These are phyloP conservation scores for Iguana delicatissima DNA, from an alignment of 2,797 vertebrate species.

Conservation along the genomic window DNA sequence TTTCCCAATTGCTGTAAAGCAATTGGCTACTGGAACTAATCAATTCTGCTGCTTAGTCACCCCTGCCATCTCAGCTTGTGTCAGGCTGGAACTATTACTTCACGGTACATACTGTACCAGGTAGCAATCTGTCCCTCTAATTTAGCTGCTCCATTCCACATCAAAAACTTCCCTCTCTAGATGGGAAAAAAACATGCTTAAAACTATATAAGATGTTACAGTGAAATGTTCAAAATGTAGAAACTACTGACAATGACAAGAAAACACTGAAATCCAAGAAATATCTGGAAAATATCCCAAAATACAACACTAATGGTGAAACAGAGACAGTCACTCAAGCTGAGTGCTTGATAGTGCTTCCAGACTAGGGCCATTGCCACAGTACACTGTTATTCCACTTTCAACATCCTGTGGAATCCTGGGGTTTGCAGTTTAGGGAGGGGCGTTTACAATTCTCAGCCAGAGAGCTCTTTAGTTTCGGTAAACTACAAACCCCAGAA, in stretches of 20 bases:
- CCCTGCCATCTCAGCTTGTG: slow-evolving; percentile 65
- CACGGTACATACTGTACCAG: slow-evolving; percentile 74
- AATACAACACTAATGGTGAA: neutral
- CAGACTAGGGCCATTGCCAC: too few species aligned
- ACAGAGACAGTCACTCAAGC: neutral
- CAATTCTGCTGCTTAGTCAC: slow-evolving; percentile 71
- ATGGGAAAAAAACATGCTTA: slow-evolving; percentile 43
- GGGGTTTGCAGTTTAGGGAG: too few species aligned
- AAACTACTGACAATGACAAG: neutral
- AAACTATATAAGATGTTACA: slow-evolving; percentile 47
- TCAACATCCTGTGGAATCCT: too few species aligned
- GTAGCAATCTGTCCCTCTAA: slow-evolving; percentile 68
- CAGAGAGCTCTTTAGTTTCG: too few species aligned
- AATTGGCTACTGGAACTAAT: slow-evolving; percentile 66
- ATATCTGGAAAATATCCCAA: neutral
- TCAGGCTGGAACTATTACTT: slow-evolving; percentile 70
- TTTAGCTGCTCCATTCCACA: slow-evolving; percentile 58
- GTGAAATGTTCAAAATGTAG: neutral
- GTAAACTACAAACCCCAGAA: too few species aligned
- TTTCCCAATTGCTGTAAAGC: slow-evolving; percentile 59
- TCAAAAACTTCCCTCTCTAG: slow-evolving; percentile 61
- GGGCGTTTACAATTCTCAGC: too few species aligned
- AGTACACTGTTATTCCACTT: too few species aligned
- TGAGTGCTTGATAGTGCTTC: neutral
- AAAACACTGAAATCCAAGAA: neutral